phyloP scores from a whole-genome alignment of 2,888 invertebrate species.

The Ormyrus thymus region DNA sequence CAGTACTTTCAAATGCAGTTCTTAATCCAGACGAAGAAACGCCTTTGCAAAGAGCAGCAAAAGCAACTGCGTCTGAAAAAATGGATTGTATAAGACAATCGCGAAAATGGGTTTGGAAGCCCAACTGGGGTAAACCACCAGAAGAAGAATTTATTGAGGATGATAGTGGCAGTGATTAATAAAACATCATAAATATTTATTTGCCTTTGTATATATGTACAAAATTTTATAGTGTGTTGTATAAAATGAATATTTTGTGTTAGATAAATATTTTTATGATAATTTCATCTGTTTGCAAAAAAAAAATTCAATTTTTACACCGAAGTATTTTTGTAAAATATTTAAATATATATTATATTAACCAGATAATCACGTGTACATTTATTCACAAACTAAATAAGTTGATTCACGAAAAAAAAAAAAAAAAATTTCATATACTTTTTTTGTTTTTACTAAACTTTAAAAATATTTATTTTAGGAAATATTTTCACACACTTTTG shows the following conservation, averaged over 20 bases:
- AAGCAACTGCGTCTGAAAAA: constrained; percentile 70
- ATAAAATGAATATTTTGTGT: constrained; percentile 30
- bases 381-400: too few species aligned
- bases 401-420: background rate
- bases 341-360: constrained; percentile 4
- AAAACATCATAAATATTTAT: constrained; percentile 20
- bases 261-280: background rate
- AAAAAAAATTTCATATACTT: background rate
- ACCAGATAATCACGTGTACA: too few species aligned
- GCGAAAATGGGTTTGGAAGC: constrained; percentile 72
- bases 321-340: constrained; percentile 21
- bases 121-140: constrained; percentile 65
- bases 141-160: constrained; percentile 36
- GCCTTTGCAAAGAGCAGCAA: constrained; percentile 69
- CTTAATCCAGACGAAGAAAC: constrained; percentile 61
- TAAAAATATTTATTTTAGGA: background rate
- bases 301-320: constrained; percentile 6
- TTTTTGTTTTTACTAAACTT: background rate
- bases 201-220: constrained; percentile 42
- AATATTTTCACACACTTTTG: background rate
- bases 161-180: constrained; percentile 21
- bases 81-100: constrained; percentile 71
- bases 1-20: constrained; percentile 65
- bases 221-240: constrained; percentile 25
- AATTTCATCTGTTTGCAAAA: background rate